Evolutionary conservation across 2,113 vertebrate species (phyloP), one percentile per base, ranked within the genome.

Genomic region (Ammodytes marinus): DNA sequence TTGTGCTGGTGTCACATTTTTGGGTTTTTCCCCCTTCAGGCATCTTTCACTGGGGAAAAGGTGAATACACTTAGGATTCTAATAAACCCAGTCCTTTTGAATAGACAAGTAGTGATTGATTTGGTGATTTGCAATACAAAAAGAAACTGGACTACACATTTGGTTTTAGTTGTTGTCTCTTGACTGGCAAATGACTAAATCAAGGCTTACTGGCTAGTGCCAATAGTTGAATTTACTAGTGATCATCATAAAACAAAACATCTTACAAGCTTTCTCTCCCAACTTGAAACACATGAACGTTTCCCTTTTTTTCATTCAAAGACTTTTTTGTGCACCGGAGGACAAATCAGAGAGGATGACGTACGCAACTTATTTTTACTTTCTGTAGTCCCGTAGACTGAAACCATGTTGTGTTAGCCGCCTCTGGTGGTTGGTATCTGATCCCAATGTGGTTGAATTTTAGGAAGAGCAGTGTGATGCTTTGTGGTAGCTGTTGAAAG

Each of bases 41-140:
- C 93, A 53, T 85, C 94, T 79, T 95, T 90, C 89, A 89, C 91
- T 80, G 95, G 94, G 91, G 90, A 94, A 86, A 96, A 96, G 92
- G 92, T 96, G 94, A 86, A 89, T 74, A 94, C 89, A 76, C 75
- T 89, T 68, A 14, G 79, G 50, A n/a, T 46, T 37, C 75, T 46
- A 5, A 3, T 61, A 70, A 39, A 43, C 9, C 66, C 9, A 12
- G 37, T 57, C n/a, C 17, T 52, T 17, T 64, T 52, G 66, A 45
- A 45, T 39, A 58, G n/a, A 35, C 37, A 58, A 27, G 54, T 54
- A 15, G 1, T 12, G 3, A 54, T 8, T 52, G 35, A 72, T 79
- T 45, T 82, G 45, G 50, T 81, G 19, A 37, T 86, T 72, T 86
- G 50, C 54, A 74, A 39, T 5, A 63, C 3, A 39, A 52, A 81